Evolutionary conservation across 2,888 invertebrate genomes (phyloP).

Genomic region (Apoda limacodes): DNA sequence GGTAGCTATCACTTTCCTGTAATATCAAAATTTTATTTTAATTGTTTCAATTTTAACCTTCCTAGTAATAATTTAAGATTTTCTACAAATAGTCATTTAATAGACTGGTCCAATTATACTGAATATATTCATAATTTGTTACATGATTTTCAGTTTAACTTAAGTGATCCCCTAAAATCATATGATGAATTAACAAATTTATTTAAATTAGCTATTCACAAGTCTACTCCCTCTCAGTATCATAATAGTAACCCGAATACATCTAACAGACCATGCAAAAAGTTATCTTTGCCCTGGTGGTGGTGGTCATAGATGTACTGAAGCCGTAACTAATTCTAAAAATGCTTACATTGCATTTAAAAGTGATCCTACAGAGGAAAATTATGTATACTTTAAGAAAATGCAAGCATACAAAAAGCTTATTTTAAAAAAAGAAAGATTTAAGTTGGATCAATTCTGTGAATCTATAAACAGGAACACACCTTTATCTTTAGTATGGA

Average conservation of each 20-base stretch:
- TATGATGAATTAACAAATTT: too few species aligned
- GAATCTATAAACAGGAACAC: too few species aligned
- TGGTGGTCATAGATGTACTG: too few species aligned
- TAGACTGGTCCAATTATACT: too few species aligned
- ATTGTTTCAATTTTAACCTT: background rate
- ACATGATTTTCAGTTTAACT: too few species aligned
- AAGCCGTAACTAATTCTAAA: background rate
- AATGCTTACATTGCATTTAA: background rate
- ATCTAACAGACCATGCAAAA: background rate
- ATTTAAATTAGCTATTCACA: too few species aligned
- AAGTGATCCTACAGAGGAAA: background rate
- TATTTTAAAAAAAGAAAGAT: conserved; percentile 1
- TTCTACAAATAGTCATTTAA: too few species aligned
- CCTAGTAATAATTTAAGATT: too few species aligned
- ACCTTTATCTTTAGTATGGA: too few species aligned
- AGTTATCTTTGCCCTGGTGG: background rate
- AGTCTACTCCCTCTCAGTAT: background rate
- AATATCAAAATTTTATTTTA: conserved; percentile 7
- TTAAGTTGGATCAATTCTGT: background rate
- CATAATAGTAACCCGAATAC: too few species aligned
- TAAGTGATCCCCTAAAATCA: too few species aligned
- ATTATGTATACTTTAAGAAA: conserved; percentile 3
- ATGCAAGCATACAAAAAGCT: background rate
- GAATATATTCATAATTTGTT: too few species aligned
- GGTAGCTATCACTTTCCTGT: conserved; percentile 10